Base-by-base conservation (phyloP, 1,140 invertebrate species). In the Hyles euphorbiae region DNA sequence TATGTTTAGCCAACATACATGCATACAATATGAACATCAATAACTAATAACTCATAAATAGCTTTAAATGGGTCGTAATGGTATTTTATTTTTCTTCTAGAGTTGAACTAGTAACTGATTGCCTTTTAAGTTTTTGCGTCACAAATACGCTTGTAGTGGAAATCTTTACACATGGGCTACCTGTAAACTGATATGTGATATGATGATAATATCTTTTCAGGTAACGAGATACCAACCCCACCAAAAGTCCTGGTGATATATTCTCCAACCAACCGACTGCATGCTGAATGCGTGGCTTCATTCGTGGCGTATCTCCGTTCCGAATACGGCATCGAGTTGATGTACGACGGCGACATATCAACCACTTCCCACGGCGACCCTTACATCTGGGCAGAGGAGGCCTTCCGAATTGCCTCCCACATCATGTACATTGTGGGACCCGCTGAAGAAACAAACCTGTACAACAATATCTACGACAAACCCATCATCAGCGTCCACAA, bases 381-480 rank as follows among this genome's bases (percentile, higher is more conserved):
- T 0, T 81, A 75, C 59, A 63, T 80, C 10, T 88, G 86, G 86
- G 80, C 81, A 0, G 68, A 76, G 5, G 78, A 87, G 8, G 78
- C 83, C 0, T 72, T 84, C 55, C 58, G 65, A 11, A 49, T 78
- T 0, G 68, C 81, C 10, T 74, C 77, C 0, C 80, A 88, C n/a
- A 56, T 87, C 1, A 58, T 88, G 5, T 87, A 87, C 63, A 61
- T 86, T 5, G 81, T 84, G 0, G 81, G 86, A 0, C 83, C 86
- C 0, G 63, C 78, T 0, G 77, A 82, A 43, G 69, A 81, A 48
- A 67, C 70, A 0, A 81, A 83, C 40, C 48, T 72, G 0, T 85
- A 81, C 70, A 77, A 76, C 51, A 86, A 75, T 45, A 87, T 86
- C n/a, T 88, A 86, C 34, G 83, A 86, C 12, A 78, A 83, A 67